phyloP scores from a whole-genome alignment of 2,113 vertebrate genomes.

The Rhineura floridana region DNA sequence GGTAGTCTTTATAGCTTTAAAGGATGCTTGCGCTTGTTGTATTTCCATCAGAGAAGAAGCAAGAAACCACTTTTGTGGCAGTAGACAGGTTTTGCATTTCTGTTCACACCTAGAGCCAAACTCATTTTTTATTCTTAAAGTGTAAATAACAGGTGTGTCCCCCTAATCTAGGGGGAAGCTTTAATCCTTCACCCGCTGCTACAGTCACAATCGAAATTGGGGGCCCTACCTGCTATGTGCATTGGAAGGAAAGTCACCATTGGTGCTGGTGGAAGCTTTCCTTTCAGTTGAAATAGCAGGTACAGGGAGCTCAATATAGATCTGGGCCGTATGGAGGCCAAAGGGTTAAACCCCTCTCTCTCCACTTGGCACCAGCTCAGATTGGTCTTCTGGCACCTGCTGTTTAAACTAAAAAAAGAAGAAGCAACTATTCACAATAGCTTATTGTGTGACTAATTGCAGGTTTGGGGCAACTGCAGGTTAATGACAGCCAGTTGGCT shows the following conservation, averaged over 20 bases:
- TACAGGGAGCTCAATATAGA: background rate
- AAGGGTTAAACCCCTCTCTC: background rate
- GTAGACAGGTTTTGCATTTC: slow-evolving; percentile 39
- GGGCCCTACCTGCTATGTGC: background rate
- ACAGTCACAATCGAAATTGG: background rate
- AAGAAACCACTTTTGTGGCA: background rate
- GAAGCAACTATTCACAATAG: background rate
- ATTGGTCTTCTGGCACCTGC: background rate
- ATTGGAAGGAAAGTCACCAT: background rate
- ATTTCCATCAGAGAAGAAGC: too few relatives aligned
- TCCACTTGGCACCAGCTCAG: background rate
- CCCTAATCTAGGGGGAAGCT: too few relatives aligned
- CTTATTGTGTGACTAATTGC: background rate
- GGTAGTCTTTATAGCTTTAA: too few relatives aligned
- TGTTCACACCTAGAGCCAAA: slow-evolving; percentile 24
- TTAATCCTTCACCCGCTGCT: too few relatives aligned
- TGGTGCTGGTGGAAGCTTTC: background rate
- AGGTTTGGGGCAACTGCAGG: background rate
- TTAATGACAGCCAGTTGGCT: slow-evolving; percentile 45
- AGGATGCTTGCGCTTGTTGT: too few relatives aligned
- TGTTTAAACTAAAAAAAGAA: background rate
- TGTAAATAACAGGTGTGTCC: background rate
- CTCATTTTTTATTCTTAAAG: too few relatives aligned
- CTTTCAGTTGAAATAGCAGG: background rate
- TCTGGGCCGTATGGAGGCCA: background rate